Conservation (phyloP, 2,113 vertebrate genomes). For the Synchiropus splendidus region DNA sequence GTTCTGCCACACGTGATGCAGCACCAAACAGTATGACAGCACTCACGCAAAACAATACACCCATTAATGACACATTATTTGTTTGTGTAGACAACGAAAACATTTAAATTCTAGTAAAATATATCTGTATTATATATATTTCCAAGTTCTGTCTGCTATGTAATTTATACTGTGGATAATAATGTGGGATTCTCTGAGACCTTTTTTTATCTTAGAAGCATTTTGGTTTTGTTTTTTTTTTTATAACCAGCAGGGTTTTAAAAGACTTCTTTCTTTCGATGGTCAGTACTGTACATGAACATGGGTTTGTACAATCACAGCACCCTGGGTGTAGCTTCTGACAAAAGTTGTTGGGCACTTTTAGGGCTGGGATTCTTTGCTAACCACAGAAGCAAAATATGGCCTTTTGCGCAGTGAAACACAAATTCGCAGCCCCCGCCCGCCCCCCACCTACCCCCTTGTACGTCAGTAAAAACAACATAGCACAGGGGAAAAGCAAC, state of each 20-base stretch:
- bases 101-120: slow-evolving; percentile 56
- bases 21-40: slow-evolving; percentile 22
- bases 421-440: slow-evolving; percentile 8
- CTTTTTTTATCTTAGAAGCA: slow-evolving; percentile 85
- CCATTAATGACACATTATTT: slow-evolving; percentile 11
- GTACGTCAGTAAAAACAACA: slow-evolving; percentile 44
- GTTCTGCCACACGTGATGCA: slow-evolving; percentile 93
- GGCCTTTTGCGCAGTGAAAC: slow-evolving; percentile 37
- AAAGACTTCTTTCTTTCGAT: slow-evolving; percentile 64
- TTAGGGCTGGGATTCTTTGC: slow-evolving; percentile 57
- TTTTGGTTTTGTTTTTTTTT: slow-evolving; percentile 67
- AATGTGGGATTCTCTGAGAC: slow-evolving; percentile 94
- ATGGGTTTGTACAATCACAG: slow-evolving; percentile 83
- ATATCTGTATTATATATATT: slow-evolving; percentile 72
- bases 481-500: slow-evolving; percentile 52
- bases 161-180: slow-evolving; percentile 99
- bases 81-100: slow-evolving; percentile 53
- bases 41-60: slow-evolving; percentile 23
- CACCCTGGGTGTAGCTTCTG: slow-evolving; percentile 62
- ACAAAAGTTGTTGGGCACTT: slow-evolving; percentile 37
- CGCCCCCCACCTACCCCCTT: background rate
- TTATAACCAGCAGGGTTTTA: slow-evolving; percentile 96
- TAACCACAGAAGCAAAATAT: slow-evolving; percentile 65
- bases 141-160: slow-evolving; percentile 69
- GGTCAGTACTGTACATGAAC: slow-evolving; percentile 84